Conservation (phyloP, 2,888 invertebrate genomes). For the Drosophila yooni region DNA sequence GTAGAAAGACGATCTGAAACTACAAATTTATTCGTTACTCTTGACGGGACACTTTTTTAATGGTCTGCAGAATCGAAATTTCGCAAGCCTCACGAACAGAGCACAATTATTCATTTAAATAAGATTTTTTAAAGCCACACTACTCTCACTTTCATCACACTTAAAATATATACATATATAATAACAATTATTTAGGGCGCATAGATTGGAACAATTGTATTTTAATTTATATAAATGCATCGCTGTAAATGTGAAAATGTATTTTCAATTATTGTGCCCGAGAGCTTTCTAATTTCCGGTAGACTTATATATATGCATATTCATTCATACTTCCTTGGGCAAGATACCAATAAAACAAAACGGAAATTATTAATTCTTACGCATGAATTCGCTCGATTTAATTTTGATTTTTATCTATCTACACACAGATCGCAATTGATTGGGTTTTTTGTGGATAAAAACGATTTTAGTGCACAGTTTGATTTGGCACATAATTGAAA, state of each 20-base stretch:
- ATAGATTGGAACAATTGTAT: not conserved
- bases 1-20: too few relatives aligned
- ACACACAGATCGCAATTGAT: conserved; percentile 46
- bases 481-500: conserved; percentile 66
- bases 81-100: not conserved
- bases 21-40: conserved; percentile 1
- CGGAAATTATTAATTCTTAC: conserved; percentile 79
- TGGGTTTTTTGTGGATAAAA: conserved; percentile 39
- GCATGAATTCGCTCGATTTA: conserved; percentile 76
- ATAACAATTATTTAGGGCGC: too few relatives aligned
- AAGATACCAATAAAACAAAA: conserved; percentile 39
- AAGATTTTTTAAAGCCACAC: not conserved
- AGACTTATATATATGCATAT: conserved; percentile 14
- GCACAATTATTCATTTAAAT: not conserved
- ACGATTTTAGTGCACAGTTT: conserved; percentile 30
- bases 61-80: not conserved
- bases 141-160: not conserved
- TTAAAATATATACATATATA: not conserved
- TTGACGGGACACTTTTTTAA: conserved; percentile 4
- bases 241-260: conserved; percentile 20
- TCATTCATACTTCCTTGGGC: conserved; percentile 30
- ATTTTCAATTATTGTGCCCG: conserved; percentile 31
- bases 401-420: conserved; percentile 70
- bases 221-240: not conserved
- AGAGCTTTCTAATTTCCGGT: conserved; percentile 56